phyloP scores from a whole-genome alignment of 2,888 invertebrate genomes.

The Nudaria mundana region DNA sequence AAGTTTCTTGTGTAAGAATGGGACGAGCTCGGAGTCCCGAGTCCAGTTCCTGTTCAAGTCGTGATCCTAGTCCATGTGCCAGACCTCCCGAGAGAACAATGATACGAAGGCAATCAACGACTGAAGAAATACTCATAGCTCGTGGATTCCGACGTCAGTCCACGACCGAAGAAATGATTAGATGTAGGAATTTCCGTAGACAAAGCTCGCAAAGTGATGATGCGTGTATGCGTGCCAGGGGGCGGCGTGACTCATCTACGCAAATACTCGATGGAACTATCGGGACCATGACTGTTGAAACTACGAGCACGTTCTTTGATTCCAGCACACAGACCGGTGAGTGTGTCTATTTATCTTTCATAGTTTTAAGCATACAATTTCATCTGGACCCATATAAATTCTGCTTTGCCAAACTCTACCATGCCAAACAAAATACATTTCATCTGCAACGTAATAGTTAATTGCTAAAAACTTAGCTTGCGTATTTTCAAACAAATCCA shows the following conservation, averaged over 20 bases:
- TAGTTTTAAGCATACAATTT: background rate
- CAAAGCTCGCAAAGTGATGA: conserved; percentile 95
- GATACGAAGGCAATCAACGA: conserved; percentile 93
- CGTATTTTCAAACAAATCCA: too few relatives aligned
- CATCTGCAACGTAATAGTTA: too few relatives aligned
- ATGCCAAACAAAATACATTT: too few relatives aligned
- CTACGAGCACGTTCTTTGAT: conserved; percentile 95
- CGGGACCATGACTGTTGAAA: conserved; percentile 96
- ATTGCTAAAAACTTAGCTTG: too few relatives aligned
- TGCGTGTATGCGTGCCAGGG: conserved; percentile 84
- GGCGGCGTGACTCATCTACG: conserved; percentile 91
- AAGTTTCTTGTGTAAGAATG: conserved; percentile 88
- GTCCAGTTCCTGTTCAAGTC: conserved; percentile 88
- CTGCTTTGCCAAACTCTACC: too few relatives aligned
- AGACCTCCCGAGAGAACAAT: conserved; percentile 85
- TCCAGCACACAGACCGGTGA: conserved; percentile 96
- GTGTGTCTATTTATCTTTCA: conserved; percentile 42
- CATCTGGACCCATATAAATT: too few relatives aligned
- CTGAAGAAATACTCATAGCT: conserved; percentile 94
- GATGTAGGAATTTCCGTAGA: conserved; percentile 94
- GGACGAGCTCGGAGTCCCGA: conserved; percentile 84
- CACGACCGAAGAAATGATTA: conserved; percentile 96
- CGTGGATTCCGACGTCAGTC: conserved; percentile 94
- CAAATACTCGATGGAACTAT: conserved; percentile 96
- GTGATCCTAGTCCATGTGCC: conserved; percentile 92